Conservation (phyloP, 2,113 vertebrate species). For the Solea senegalensis region DNA sequence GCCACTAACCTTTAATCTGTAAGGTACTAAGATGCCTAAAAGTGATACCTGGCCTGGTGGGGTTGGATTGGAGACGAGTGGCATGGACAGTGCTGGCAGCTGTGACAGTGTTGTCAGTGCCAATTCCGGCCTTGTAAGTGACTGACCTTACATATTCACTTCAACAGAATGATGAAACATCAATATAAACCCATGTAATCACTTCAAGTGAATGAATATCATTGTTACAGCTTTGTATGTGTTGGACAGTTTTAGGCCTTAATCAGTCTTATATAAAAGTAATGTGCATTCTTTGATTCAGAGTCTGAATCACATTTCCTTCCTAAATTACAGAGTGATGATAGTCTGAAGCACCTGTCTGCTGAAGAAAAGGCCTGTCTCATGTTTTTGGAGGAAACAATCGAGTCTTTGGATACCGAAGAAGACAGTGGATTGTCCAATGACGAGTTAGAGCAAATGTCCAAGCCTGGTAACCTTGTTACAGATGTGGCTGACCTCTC, state of each 20-base stretch:
- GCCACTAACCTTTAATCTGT: constrained; percentile 9
- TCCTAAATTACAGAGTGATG: constrained; percentile 83
- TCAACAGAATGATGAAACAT: neutral
- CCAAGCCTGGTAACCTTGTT: constrained; percentile 50
- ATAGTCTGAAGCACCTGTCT: constrained; percentile 88
- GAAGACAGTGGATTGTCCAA: constrained; percentile 86
- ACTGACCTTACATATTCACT: neutral
- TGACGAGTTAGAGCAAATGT: constrained; percentile 73
- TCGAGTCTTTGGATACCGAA: constrained; percentile 89
- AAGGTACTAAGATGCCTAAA: constrained; percentile 82
- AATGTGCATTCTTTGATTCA: no score
- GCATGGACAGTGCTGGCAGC: constrained; percentile 82
- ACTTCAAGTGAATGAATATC: neutral
- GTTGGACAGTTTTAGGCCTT: no score
- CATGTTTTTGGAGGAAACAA: constrained; percentile 94
- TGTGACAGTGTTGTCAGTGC: constrained; percentile 86
- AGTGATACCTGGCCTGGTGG: constrained; percentile 85
- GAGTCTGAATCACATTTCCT: neutral
- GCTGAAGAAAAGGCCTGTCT: constrained; percentile 93
- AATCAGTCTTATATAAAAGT: no score
- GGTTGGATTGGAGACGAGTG: constrained; percentile 75
- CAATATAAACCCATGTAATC: neutral
- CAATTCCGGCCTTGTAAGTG: constrained; percentile 86
- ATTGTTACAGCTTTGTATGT: no score
- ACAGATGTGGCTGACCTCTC: constrained; percentile 67